phyloP scores from a whole-genome alignment of 1,140 invertebrate genomes.

The Carcinoscorpius rotundicauda region DNA sequence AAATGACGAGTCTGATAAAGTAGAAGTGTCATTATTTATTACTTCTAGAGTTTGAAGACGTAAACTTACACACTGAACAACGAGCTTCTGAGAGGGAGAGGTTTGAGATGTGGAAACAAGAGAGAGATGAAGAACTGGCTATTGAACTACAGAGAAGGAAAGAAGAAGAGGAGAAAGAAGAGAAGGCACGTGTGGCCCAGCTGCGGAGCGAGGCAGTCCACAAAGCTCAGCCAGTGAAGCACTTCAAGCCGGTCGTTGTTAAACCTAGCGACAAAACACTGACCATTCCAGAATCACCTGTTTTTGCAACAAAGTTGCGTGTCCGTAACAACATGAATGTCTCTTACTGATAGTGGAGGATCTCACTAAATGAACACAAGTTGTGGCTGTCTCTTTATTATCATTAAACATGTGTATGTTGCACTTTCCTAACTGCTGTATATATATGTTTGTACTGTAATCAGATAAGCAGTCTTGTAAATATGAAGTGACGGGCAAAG shows the following conservation, averaged over 20 bases:
- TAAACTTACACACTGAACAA: slow-evolving; percentile 8
- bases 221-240: slow-evolving; percentile 34
- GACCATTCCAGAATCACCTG: slow-evolving; percentile 33
- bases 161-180: slow-evolving; percentile 29
- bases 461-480: too few relatives aligned
- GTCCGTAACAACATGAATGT: not conserved
- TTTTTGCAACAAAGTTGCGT: slow-evolving; percentile 27
- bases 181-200: slow-evolving; percentile 24
- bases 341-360: too few relatives aligned
- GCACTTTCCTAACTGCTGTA: too few relatives aligned
- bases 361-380: too few relatives aligned
- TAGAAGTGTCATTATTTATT: not conserved
- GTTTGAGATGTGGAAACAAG: slow-evolving; percentile 1
- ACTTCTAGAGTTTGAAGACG: slow-evolving; percentile 9
- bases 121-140: slow-evolving; percentile 6
- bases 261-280: slow-evolving; percentile 31
- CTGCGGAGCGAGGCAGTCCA: slow-evolving; percentile 34
- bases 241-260: slow-evolving; percentile 32
- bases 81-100: slow-evolving; percentile 4
- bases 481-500: too few relatives aligned
- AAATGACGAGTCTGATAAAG: too few relatives aligned
- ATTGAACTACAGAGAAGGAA: not conserved
- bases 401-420: too few relatives aligned
- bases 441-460: too few relatives aligned
- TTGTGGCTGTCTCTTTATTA: too few relatives aligned